Evolutionary conservation across 2,888 invertebrate species (phyloP).

Genomic region (Cylindroiulus punctatus): DNA sequence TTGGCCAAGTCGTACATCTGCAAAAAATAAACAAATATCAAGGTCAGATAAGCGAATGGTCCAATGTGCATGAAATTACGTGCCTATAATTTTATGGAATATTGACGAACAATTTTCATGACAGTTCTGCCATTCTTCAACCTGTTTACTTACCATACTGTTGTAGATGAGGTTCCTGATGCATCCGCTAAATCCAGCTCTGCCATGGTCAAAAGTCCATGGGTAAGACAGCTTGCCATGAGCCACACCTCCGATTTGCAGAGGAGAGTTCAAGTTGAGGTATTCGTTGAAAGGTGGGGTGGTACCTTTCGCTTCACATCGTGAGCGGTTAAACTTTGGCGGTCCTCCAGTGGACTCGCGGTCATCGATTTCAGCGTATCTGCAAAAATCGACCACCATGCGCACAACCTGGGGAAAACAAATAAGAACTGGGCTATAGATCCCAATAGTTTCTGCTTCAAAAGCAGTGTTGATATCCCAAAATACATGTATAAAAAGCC

Average conservation of each 20-base stretch:
- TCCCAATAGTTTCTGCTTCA: no score
- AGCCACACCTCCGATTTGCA: conserved; percentile 93
- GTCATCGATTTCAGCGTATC: conserved; percentile 86
- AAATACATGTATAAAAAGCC: no score
- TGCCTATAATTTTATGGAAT: no score
- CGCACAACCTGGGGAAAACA: conserved; percentile 74
- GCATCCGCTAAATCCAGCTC: conserved; percentile 90
- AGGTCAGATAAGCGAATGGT: no score
- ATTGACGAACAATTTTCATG: no score
- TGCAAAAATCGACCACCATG: conserved; percentile 93
- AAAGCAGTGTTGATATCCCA: no score
- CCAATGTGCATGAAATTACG: no score
- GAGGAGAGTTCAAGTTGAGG: conserved; percentile 92
- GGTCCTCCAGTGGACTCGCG: conserved; percentile 85
- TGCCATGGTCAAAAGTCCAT: conserved; percentile 57
- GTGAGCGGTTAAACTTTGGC: conserved; percentile 86
- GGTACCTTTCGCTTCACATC: conserved; percentile 87
- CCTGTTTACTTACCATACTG: conserved; percentile 71
- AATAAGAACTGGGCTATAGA: no score
- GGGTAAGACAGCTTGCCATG: conserved; percentile 70
- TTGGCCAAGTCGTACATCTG: conserved; percentile 92
- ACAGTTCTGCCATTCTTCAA: background rate
- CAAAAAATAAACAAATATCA: conserved; percentile 59
- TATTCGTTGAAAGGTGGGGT: conserved; percentile 96
- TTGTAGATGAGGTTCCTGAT: conserved; percentile 95